Evolutionary conservation across 2,888 invertebrate genomes (phyloP), one percentile per base, ranked within the genome.

Genomic region (Rhagonycha lutea): DNA sequence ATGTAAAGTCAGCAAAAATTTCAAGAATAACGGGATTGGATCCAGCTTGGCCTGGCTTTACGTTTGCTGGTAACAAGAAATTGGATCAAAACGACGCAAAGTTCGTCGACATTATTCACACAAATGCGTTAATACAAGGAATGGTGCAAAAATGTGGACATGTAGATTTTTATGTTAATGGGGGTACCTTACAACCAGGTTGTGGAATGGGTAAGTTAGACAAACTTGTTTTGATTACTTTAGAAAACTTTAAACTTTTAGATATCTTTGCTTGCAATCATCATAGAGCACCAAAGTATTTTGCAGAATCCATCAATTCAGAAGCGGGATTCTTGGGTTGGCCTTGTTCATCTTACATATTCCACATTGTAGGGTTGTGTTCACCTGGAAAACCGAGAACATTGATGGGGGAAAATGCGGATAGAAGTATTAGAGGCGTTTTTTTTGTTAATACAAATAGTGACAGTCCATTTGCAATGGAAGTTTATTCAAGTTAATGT

Each of bases 101-200:
- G 4, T 94, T 92, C 82, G 94, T 94, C 0, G 94, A 94, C 83
- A 91, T 94, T 3, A 89, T 93, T 69, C 94, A 94, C 82, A 93
- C 94, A 0, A 93, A 94, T 83, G 92, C 93, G 0, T 89, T 93
- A 79, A 86, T 92, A 1, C 92, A 93, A 81, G 94, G 94, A 0
- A 91, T 92, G 81, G 85, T 92, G 23, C 91, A 92, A 80, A 87
- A 90, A 29, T 90, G 91, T 80, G 94, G 94, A 0, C 92, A 93
- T 83, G 90, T 91, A 0, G 94, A 94, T 82, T 94, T 94, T 83
- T 94, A 93, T 81, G 89, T 93, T 84, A 94, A 94, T 81, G 94
- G 94, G 0, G 94, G 94, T 0, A 88, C 91, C 23, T 87, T 90
- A 60, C 93, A 94, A 80, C 93, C 93, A 0, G 93, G 93, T 0